These are phyloP conservation scores for Delichon dasypus DNA, from an alignment of 2,797 vertebrate genomes.

Conservation along the genomic window DNA sequence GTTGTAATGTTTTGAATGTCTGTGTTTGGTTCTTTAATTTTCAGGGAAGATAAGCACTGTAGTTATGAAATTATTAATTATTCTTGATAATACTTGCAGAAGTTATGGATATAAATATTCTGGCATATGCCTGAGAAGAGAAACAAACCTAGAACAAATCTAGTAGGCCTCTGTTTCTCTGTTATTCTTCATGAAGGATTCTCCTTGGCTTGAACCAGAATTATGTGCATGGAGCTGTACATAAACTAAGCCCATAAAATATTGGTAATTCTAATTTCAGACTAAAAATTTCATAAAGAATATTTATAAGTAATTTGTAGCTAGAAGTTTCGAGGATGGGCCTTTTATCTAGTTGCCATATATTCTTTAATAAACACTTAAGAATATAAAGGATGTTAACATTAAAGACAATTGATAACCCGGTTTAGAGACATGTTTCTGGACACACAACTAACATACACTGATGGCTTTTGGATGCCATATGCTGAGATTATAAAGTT, in stretches of 20 bases:
- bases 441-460: background rate
- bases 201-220: background rate
- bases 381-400: background rate
- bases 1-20: conserved; percentile 19
- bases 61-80: conserved; percentile 30
- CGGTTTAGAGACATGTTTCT: background rate
- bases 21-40: background rate
- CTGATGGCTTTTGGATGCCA: background rate
- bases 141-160: background rate
- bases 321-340: background rate
- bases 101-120: background rate
- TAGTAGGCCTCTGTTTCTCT: background rate
- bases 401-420: background rate
- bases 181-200: background rate
- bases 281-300: background rate
- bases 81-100: conserved; percentile 1
- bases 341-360: background rate
- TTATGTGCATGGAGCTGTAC: background rate
- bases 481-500: background rate
- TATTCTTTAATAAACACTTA: background rate
- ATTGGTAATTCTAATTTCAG: background rate
- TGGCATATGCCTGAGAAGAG: background rate
- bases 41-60: background rate
- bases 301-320: background rate
- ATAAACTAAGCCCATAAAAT: background rate